Evolutionary conservation across 2,888 invertebrate species (phyloP), one percentile per base, ranked within the genome.

Genomic region (Epinotia bilunana): DNA sequence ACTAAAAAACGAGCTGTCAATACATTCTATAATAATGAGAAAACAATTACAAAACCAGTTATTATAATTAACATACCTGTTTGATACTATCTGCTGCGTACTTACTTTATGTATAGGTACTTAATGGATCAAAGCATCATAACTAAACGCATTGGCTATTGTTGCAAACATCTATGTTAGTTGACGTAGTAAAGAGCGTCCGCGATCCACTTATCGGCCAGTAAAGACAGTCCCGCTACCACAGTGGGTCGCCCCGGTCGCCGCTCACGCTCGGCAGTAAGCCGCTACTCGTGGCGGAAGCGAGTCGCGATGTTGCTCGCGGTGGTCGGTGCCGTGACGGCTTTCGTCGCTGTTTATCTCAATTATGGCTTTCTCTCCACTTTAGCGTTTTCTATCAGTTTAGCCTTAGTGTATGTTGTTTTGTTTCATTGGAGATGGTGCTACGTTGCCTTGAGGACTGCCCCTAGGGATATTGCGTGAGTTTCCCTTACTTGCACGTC

Each of bases 341-440:
- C 89, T 73, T 92, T 92, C 77, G 88, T 90, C 60, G 88, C 94
- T 72, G 86, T 94, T 75, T 95, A 92, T 90, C 84, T 92, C 74
- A 92, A 91, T 80, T 89, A 96, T 84, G 96, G 96, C 77, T 95
- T 96, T 87, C 89, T 95, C 82, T 96, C 95, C 83, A 95, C 97
- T 73, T 81, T 96, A 43, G 95, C 95, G 80, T 92, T 96, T 73
- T 86, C 95, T 74, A 96, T 77, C 94, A 95, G 68, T 95, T 96
- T 73, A 79, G 95, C 78, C 92, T 95, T 76, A n/a, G 95, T 96
- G 39, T 96, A 96, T 83, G 88, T 96, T 74, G 88, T 96, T 73
- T 94, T 96, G 62, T 96, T 96, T 70, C 96, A 97, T 79, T 95
- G 96, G 87, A 95, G 95, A 85, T 98, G 97, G 97, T 95, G 96